These are phyloP conservation scores for Manacus vitellinus DNA, from an alignment of 2,113 vertebrate species.

Conservation along the genomic window DNA sequence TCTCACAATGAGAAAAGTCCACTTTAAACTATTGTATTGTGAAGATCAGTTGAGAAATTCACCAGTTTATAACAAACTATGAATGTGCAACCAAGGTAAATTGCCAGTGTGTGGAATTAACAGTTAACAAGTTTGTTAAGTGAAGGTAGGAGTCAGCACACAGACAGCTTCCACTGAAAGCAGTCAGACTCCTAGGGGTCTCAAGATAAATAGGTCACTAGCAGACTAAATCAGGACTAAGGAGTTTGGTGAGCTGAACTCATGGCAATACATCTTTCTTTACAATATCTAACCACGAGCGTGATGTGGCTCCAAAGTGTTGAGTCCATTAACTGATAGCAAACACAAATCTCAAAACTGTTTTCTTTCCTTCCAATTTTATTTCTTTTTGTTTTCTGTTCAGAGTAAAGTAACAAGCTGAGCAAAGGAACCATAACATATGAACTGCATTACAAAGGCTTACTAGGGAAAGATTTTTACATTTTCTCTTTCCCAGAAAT, in stretches of 20 bases:
- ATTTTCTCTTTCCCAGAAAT: not conserved
- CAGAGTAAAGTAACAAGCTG: not conserved
- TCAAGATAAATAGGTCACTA: not conserved
- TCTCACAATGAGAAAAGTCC: not conserved
- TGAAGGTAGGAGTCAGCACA: not conserved
- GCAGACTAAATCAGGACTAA: not conserved
- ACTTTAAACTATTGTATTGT: not conserved
- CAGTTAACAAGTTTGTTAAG: not conserved
- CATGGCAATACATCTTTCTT: not conserved
- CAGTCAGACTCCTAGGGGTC: not conserved
- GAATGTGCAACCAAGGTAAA: not conserved
- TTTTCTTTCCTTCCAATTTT: not conserved
- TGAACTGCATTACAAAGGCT: not conserved
- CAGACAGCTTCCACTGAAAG: not conserved
- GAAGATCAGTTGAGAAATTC: not conserved
- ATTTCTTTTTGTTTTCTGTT: not conserved
- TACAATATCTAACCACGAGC: not conserved
- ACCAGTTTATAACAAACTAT: not conserved
- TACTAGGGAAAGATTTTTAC: not conserved
- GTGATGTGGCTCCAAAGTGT: not conserved
- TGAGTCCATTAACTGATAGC: not conserved
- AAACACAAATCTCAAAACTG: not conserved
- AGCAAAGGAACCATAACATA: not conserved
- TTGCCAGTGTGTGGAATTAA: not conserved
- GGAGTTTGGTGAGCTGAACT: not conserved